phyloP scores from a whole-genome alignment of 1,140 invertebrate species.

The Zaprionus ornatus region DNA sequence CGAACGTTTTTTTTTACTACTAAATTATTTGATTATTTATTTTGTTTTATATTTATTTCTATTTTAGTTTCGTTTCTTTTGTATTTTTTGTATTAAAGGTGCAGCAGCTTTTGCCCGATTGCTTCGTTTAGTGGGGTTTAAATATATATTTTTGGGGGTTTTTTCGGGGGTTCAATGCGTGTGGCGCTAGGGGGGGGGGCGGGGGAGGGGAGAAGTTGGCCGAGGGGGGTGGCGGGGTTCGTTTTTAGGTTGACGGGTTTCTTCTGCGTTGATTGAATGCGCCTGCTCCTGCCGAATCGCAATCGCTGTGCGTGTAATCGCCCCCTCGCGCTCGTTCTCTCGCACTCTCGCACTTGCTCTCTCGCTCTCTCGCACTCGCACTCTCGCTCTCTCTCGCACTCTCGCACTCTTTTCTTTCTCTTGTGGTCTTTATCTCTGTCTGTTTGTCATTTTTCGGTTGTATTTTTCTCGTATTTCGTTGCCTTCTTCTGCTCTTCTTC shows the following conservation, averaged over 20 bases:
- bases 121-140: constrained; percentile 36
- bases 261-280: constrained; percentile 47
- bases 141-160: constrained; percentile 10
- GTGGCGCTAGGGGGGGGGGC: too few species aligned
- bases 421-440: constrained; percentile 12
- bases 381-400: too few species aligned
- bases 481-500: background rate
- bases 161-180: constrained; percentile 16
- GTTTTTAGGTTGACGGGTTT: constrained; percentile 21
- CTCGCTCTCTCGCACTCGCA: too few species aligned
- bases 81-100: constrained; percentile 34
- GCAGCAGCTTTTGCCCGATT: constrained; percentile 51
- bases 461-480: constrained; percentile 2
- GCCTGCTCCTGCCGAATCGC: constrained; percentile 47
- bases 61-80: constrained; percentile 25
- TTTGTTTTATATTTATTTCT: constrained; percentile 14
- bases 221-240: background rate
- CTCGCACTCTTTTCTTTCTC: too few species aligned
- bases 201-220: constrained; percentile 1
- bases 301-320: constrained; percentile 30
- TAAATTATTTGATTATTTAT: constrained; percentile 5
- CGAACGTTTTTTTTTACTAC: constrained; percentile 12
- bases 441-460: constrained; percentile 8
- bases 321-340: too few species aligned
- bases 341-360: too few species aligned